Evolutionary conservation across 2,113 vertebrate genomes (phyloP), one percentile per base, ranked within the genome.

Genomic region (Esox niger): DNA sequence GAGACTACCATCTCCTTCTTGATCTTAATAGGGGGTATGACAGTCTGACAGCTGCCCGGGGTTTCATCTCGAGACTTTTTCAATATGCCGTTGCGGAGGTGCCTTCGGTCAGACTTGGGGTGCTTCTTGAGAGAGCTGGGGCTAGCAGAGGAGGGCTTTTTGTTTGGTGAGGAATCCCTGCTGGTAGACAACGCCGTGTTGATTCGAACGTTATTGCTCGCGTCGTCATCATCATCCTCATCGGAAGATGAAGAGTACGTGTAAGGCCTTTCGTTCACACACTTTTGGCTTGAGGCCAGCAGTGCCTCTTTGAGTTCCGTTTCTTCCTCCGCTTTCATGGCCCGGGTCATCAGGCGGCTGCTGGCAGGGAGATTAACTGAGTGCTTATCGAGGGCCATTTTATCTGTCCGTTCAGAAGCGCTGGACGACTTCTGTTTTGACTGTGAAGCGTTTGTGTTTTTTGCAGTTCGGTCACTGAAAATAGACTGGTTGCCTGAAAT

Each of bases 321-420:
- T 15, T 86, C 82, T 56, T 88, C 87, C 33, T 82, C 83, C 2
- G 80, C 79, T 47, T 84, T 87, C 29, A 91, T 73, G 30, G 91
- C 89, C 65, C 84, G 81, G 0, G 86, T 87, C 69, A 90, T 90
- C 32, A 91, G 78, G 20, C 79, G 75, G 15, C 79, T 86, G 68
- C 87, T 90, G 55, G 88, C 90, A n/a, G 89, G 82, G 43, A 90
- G 82, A 64, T 60, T 70, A 26, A 62, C 62, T 3, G 82, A 88
- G 73, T 84, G 81, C 82, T 82, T 83, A 70, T 83, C 71, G 9
- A 64, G 49, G 2, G 82, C 74, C 32, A 59, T 62, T 3, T 77
- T 52, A 30, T 65, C 56, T 0, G 59, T 32, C 3, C 31, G 29
- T 30, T 75, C 71, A 10, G 72, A 33, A 27, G 73, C 79, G 75